Evolutionary conservation across 2,113 vertebrate species (phyloP).

Genomic region (Vicugna pacos): DNA sequence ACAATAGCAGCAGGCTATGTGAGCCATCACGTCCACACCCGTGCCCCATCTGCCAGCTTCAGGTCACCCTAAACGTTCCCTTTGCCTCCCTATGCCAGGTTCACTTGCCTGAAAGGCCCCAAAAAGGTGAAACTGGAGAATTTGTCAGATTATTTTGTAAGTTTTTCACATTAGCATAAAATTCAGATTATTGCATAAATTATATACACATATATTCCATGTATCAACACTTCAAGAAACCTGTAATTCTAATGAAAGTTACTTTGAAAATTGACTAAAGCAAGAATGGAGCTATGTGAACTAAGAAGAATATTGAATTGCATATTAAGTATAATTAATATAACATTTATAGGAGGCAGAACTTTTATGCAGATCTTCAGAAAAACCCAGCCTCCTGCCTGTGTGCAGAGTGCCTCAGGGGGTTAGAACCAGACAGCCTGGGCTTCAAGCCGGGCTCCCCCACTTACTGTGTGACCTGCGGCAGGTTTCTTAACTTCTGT

Average conservation of each 20-base stretch:
- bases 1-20: not conserved
- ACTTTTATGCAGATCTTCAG: not conserved
- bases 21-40: not conserved
- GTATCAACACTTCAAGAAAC: constrained; percentile 30
- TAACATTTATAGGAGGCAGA: not conserved
- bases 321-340: constrained; percentile 23
- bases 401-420: not conserved
- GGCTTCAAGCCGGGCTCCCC: not conserved
- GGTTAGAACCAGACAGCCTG: not conserved
- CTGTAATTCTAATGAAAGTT: constrained; percentile 32
- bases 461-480: not conserved
- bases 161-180: not conserved
- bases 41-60: not conserved
- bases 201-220: not conserved
- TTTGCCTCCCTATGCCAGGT: not conserved
- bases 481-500: not conserved
- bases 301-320: constrained; percentile 30
- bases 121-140: not conserved
- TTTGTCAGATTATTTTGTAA: not conserved
- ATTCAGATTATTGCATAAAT: not conserved
- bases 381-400: not conserved
- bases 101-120: not conserved
- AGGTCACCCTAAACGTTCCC: not conserved
- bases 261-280: constrained; percentile 61
- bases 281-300: not conserved